Conservation (phyloP, 35 echinoderm and acorn worm genomes). For the Patiria miniata region DNA sequence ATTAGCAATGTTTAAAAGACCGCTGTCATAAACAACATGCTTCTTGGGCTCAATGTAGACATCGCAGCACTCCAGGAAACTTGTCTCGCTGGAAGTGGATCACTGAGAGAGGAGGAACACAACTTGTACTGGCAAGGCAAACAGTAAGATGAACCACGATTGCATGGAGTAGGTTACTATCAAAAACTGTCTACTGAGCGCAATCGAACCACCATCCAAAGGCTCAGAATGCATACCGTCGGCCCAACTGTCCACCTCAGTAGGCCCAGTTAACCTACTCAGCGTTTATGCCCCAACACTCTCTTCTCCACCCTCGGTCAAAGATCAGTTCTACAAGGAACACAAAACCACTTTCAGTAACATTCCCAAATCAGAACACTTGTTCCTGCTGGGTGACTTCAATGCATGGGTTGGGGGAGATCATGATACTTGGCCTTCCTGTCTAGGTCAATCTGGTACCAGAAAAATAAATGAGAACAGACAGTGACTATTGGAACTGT, state of each 20-base stretch:
- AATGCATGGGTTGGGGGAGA: constrained; percentile 48
- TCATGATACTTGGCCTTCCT: background rate
- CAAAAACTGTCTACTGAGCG: background rate
- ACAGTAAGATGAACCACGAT: background rate
- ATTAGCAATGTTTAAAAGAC: too few relatives aligned
- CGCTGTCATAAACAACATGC: too few relatives aligned
- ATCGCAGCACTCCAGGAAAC: too few relatives aligned
- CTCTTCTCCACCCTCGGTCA: background rate
- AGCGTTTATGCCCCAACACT: constrained; percentile 34
- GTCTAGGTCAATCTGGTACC: background rate
- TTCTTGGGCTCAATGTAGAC: too few relatives aligned
- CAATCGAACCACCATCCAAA: too few relatives aligned
- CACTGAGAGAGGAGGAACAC: too few relatives aligned
- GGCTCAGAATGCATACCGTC: background rate
- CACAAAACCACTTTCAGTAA: background rate
- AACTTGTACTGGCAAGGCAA: too few relatives aligned
- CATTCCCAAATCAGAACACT: constrained; percentile 4
- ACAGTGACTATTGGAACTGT: constrained; percentile 36
- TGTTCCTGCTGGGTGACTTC: constrained; percentile 1
- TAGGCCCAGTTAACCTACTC: background rate
- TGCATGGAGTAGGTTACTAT: constrained; percentile 23
- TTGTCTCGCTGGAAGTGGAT: too few relatives aligned
- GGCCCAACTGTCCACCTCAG: background rate
- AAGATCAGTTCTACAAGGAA: constrained; percentile 40
- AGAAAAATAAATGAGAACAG: constrained; percentile 42